Percentiles rank a stretch among this genome's conserved stretches.
Conservation (phyloP, 1,140 invertebrate species). For the Arion vulgaris region DNA sequence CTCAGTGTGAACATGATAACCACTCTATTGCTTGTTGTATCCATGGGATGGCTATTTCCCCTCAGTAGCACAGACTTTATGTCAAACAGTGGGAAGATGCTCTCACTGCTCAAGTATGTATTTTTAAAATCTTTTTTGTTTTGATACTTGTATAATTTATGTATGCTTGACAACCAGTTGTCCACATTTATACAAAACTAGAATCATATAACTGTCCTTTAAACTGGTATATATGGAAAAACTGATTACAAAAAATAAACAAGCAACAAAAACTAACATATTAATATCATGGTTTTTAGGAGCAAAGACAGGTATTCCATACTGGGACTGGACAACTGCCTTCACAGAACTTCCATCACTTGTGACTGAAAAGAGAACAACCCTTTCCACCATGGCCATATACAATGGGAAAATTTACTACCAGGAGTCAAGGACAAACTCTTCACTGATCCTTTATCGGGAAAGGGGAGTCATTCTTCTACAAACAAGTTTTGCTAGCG, state of each 20-base stretch:
- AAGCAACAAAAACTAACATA: too few species aligned
- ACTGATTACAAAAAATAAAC: too few species aligned
- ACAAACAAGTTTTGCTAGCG: constrained; percentile 39
- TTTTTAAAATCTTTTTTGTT: too few species aligned
- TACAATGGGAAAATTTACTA: constrained; percentile 21
- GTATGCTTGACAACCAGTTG: too few species aligned
- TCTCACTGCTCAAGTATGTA: constrained; percentile 14
- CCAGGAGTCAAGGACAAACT: constrained; percentile 30
- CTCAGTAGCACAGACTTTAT: too few species aligned
- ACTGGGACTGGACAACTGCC: constrained; percentile 46
- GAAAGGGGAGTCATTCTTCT: constrained; percentile 43
- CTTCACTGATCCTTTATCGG: constrained; percentile 40
- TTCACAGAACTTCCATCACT: constrained; percentile 43
- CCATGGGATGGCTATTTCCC: constrained; percentile 48
- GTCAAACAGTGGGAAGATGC: too few species aligned
- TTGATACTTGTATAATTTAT: too few species aligned
- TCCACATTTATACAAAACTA: too few species aligned
- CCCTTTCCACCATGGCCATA: constrained; percentile 36
- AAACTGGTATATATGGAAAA: too few species aligned
- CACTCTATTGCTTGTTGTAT: constrained; percentile 43
- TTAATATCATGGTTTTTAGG: background rate
- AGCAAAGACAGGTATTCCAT: constrained; percentile 23
- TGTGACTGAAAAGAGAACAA: constrained; percentile 40
- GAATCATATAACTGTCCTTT: too few species aligned
- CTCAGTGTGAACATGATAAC: constrained; percentile 29